Conservation (phyloP, 2,797 vertebrate species). For the Columba guinea region DNA sequence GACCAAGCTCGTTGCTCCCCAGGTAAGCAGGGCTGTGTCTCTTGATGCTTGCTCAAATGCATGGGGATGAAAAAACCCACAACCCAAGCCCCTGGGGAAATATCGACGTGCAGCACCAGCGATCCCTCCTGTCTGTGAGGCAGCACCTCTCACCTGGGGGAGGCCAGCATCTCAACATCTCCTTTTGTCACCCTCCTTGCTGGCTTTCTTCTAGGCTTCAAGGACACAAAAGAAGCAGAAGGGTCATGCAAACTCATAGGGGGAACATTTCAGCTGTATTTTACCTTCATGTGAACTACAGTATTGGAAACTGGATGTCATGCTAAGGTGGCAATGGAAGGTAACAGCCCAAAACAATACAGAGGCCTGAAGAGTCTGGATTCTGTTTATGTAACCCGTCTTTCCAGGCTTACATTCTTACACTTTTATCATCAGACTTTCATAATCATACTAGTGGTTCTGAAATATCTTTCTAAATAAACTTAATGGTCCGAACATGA, state of each 20-base stretch:
- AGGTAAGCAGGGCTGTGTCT: not conserved
- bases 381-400: not conserved
- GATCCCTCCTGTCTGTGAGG: fast-evolving
- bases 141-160: not conserved
- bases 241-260: not conserved
- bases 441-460: not conserved
- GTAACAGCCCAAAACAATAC: not conserved
- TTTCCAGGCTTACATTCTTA: not conserved
- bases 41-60: not conserved
- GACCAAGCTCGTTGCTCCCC: not conserved
- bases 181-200: not conserved
- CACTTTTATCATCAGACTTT: not conserved
- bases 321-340: not conserved
- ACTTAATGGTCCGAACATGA: not conserved
- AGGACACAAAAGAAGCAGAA: not conserved
- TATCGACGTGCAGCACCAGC: fast-evolving
- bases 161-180: not conserved
- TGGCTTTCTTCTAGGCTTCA: not conserved
- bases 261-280: not conserved
- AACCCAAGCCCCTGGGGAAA: not conserved
- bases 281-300: not conserved
- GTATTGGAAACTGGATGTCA: not conserved
- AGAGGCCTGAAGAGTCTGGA: not conserved
- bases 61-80: not conserved
- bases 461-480: not conserved